Evolutionary conservation across 2,797 vertebrate genomes (phyloP).

Genomic region (Sebastes nivosus): DNA sequence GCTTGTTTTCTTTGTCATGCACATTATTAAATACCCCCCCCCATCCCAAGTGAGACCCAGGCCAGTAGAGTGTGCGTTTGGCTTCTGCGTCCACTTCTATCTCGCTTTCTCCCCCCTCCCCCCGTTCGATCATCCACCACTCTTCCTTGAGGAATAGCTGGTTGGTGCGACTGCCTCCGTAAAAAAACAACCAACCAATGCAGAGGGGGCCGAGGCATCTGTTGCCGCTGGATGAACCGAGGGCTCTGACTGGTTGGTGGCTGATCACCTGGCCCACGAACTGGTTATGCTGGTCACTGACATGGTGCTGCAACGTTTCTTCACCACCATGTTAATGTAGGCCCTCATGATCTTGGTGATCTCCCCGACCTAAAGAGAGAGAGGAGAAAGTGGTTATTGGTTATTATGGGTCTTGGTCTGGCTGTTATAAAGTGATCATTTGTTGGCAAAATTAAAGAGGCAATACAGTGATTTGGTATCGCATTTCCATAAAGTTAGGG

Average conservation of each 20-base stretch:
- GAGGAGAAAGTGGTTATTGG: neutral
- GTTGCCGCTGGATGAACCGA: slow-evolving; percentile 35
- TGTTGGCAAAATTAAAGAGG: neutral
- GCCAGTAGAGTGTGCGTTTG: slow-evolving; percentile 46
- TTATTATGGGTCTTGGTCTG: neutral
- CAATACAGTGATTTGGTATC: neutral
- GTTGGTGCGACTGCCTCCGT: slow-evolving; percentile 46
- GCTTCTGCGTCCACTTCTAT: slow-evolving; percentile 36
- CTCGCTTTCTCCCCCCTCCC: neutral
- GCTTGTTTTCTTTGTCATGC: slow-evolving; percentile 60
- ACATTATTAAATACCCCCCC: slow-evolving; percentile 40
- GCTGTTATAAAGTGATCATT: neutral
- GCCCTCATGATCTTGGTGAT: slow-evolving; percentile 97
- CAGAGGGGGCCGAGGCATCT: slow-evolving; percentile 7
- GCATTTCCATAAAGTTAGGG: neutral
- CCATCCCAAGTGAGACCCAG: slow-evolving; percentile 43
- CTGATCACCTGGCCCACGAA: slow-evolving; percentile 89
- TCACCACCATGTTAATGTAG: slow-evolving; percentile 96
- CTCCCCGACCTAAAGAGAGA: slow-evolving; percentile 86
- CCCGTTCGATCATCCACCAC: neutral
- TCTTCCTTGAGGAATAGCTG: slow-evolving; percentile 36
- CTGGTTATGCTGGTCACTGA: slow-evolving; percentile 87
- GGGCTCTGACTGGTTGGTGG: slow-evolving; percentile 46
- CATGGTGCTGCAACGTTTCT: slow-evolving; percentile 94
- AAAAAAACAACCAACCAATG: slow-evolving; percentile 33